Evolutionary conservation across 2,113 vertebrate genomes (phyloP).

Genomic region (Mesitornis unicolor): DNA sequence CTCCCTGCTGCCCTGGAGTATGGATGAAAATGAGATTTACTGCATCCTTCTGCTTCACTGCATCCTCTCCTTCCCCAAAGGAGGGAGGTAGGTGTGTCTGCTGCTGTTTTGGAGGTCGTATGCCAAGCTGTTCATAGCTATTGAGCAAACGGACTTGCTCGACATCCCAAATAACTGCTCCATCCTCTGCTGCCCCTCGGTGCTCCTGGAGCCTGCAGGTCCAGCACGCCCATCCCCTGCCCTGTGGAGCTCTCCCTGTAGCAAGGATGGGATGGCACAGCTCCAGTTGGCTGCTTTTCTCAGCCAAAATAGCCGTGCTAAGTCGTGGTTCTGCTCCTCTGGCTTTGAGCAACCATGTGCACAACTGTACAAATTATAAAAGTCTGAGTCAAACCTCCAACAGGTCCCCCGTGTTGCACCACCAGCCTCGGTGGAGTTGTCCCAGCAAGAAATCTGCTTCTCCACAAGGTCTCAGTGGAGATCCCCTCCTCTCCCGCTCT

Average conservation of each 20-base stretch:
- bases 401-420: neutral
- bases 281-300: neutral
- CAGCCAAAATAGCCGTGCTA: rapidly evolving
- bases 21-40: neutral
- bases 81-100: neutral
- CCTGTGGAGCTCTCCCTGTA: rapidly evolving
- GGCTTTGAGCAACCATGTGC: neutral
- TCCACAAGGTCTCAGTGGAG: neutral
- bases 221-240: neutral
- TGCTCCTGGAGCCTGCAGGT: neutral
- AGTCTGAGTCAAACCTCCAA: neutral
- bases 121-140: neutral
- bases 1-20: neutral
- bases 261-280: neutral
- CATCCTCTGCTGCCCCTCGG: neutral
- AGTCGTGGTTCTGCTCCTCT: neutral
- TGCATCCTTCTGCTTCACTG: neutral
- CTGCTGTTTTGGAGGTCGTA: neutral
- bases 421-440: neutral
- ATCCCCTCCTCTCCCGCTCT: neutral
- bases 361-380: rapidly evolving
- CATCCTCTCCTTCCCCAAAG: neutral
- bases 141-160: neutral
- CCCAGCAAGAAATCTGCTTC: neutral
- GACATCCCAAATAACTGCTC: neutral